phyloP scores from a whole-genome alignment of 2,113 vertebrate species.

The Sorex fumeus region DNA sequence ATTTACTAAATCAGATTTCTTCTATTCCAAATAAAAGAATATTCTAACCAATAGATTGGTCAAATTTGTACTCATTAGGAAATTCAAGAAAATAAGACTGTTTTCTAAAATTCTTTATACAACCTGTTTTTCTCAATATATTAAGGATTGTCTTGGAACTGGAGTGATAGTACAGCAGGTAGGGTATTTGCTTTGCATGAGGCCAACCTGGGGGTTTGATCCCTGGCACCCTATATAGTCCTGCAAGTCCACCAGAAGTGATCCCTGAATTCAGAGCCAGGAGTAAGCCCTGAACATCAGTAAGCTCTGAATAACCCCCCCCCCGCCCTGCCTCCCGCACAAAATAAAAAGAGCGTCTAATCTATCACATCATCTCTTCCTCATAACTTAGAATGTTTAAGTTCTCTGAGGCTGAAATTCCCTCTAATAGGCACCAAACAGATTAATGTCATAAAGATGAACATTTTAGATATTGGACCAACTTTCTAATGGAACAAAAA shows the following conservation, averaged over 20 bases:
- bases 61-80: slow-evolving; percentile 49
- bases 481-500: slow-evolving; percentile 55
- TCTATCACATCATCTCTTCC: slow-evolving; percentile 14
- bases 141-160: neutral
- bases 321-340: no score
- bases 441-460: slow-evolving; percentile 25
- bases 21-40: slow-evolving; percentile 58
- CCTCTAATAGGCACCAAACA: slow-evolving; percentile 13
- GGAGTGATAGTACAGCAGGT: neutral
- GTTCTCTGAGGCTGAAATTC: slow-evolving; percentile 56
- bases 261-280: no score
- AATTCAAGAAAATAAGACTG: slow-evolving; percentile 19
- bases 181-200: neutral
- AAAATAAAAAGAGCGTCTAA: neutral
- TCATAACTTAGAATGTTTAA: slow-evolving; percentile 24
- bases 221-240: no score
- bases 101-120: slow-evolving; percentile 52
- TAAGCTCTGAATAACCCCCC: neutral
- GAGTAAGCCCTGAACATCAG: no score
- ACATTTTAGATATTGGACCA: slow-evolving; percentile 9
- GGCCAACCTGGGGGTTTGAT: neutral
- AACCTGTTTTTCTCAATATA: slow-evolving; percentile 30
- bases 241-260: no score
- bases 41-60: slow-evolving; percentile 36
- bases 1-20: slow-evolving; percentile 54